These are phyloP conservation scores for Listronotus bonariensis DNA, from an alignment of 1,140 invertebrate species.

Conservation along the genomic window DNA sequence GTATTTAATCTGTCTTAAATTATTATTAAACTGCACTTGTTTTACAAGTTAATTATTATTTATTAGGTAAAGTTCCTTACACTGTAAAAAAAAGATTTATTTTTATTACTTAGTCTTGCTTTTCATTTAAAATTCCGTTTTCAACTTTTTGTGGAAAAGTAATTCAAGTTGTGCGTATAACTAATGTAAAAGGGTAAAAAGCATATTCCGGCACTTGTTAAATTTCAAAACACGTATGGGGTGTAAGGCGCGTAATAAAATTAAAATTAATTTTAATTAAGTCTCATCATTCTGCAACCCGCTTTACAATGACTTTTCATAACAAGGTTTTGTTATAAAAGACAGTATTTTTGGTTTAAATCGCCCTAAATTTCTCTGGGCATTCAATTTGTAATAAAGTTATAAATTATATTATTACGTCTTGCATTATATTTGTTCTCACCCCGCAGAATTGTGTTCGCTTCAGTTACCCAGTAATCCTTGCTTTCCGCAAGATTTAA, in stretches of 20 bases:
- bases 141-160: neutral
- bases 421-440: constrained; percentile 21
- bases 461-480: constrained; percentile 18
- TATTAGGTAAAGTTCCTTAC: too few relatives aligned
- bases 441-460: constrained; percentile 15
- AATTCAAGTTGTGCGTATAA: neutral
- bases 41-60: too few relatives aligned
- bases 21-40: too few relatives aligned
- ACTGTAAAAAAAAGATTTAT: too few relatives aligned
- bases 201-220: constrained; percentile 1
- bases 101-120: too few relatives aligned
- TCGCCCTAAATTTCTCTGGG: constrained; percentile 1
- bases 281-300: neutral
- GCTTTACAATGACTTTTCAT: neutral
- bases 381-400: constrained; percentile 23
- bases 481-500: constrained; percentile 22
- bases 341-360: neutral
- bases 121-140: too few relatives aligned
- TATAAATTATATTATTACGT: constrained; percentile 21
- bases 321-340: neutral
- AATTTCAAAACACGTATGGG: constrained; percentile 10
- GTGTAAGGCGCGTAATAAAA: constrained; percentile 1
- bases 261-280: constrained; percentile 11
- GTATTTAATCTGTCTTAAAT: too few relatives aligned
- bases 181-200: constrained; percentile 1